Base-by-base conservation (phyloP, 2,113 vertebrate genomes). In the Lasiurus borealis region DNA sequence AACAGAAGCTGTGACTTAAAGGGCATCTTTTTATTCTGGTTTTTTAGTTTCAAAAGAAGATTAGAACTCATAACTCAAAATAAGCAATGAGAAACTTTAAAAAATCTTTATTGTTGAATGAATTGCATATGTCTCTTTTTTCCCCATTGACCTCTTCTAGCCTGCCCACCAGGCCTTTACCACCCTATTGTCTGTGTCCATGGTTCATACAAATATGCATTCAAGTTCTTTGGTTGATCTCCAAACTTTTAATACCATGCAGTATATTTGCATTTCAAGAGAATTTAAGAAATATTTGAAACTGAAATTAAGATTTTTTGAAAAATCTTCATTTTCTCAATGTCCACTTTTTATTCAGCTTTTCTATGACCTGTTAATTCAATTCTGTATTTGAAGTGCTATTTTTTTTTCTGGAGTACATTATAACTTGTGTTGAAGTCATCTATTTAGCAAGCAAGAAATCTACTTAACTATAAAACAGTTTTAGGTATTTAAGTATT, bases 21-120 rank as follows among this genome's bases (percentile, higher is more conserved):
- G 48, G 40, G 8, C 25, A 69, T 85, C n/a, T 73, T 66, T 27
- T n/a, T 6, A 72, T 5, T 66, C 64, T 66, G 40, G 31, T 18
- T 78, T 90, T 90, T 81, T 52, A 78, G 71, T 69, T 81, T 86
- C 83, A 46, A 57, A 69, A 89, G n/a, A 8, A n/a, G 25, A 86
- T 87, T 57, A 31, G 14, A 27, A 86, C 1, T 48, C 40, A n/a
- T 64, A 54, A 77, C 1, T 18, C 34, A 85, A 69, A 86, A 88
- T n/a, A 64, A 76, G 7, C n/a, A 59, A 81, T 14, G 12, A 23
- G 21, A 48, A 95, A 48, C 14, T 50, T 23, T 59, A 59, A 59
- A 59, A 59, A 59, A 59, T 59, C 57, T 59, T 59, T 59, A 59
- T 59, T 54, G 19, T 21, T 59, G 7, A 59, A 59, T 59, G 57